Evolutionary conservation across 2,113 vertebrate genomes (phyloP), one percentile per base, ranked within the genome.

Genomic region (Rissa tridactyla): DNA sequence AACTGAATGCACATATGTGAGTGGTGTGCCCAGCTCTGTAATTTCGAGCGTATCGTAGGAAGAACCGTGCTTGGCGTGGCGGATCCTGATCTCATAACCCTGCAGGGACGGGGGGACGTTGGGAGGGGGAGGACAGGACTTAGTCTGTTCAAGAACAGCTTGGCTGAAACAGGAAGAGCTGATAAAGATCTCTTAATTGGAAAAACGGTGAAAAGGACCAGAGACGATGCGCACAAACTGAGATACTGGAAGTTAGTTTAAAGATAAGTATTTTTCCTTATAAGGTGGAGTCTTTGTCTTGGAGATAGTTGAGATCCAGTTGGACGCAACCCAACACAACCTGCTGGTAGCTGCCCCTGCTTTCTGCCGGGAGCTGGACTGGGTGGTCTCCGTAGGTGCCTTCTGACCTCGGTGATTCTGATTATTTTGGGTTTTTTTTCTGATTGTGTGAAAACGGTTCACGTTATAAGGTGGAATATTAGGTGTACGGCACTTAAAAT

Each of bases 221-320:
- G 46, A 72, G 38, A 23, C 11, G 11, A 25, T 4, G 11, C 1
- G 3, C 5, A 3, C 8, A 15, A 30, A 34, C 2, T 1, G n/a
- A 15, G 54, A 46, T 32, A 12, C 8, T 11, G 14, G 40, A 3
- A 2, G 5, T 32, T 75, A 30, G n/a, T 26, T 69, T 54, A 22
- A 54, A 26, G 5, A 4, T 5, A 6, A 79, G 6, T 32, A 3
- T n/a, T 81, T 75, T 55, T 60, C 25, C 13, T 32, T 32, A 2
- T 7, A 51, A 23, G 15, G 20, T 7, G 20, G 25, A 16, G n/a
- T 29, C 11, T 55, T 26, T 3, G 1, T 13, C 30, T 36, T 44
- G 77, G 47, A 34, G 64, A 38, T 38, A 10, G 1, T 51, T 32
- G 38, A 15, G 36, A 29, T 9, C 18, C 26, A 23, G 26, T 18